Conservation (phyloP, 2,888 invertebrate species). For the Unio delphinus region DNA sequence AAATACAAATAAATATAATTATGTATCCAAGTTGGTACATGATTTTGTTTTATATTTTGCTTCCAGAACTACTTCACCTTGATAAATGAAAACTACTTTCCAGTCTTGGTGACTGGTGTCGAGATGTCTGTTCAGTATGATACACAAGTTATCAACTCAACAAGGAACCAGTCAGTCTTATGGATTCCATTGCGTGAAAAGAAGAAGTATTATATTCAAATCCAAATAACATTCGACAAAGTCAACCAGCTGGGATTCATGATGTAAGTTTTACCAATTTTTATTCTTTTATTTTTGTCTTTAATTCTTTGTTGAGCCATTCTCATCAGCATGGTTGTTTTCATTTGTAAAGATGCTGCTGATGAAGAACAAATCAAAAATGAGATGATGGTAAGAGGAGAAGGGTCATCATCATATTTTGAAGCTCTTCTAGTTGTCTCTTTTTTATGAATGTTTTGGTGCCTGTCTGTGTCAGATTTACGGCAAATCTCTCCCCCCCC, state of each 20-base stretch:
- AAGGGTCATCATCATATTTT: no score
- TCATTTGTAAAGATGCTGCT: no score
- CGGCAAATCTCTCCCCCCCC: no score
- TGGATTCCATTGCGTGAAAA: conserved; percentile 46
- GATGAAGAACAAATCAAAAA: no score
- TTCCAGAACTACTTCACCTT: conserved; percentile 70
- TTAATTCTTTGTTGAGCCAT: background rate
- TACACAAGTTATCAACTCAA: conserved; percentile 44
- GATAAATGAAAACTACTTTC: conserved; percentile 68
- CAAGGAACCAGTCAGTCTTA: conserved; percentile 31
- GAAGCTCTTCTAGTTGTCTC: no score
- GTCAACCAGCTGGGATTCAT: conserved; percentile 53
- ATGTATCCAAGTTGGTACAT: no score
- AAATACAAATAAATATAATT: no score
- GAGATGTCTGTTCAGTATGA: conserved; percentile 56
- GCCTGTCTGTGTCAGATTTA: no score
- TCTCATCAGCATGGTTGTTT: no score
- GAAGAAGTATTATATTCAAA: conserved; percentile 29
- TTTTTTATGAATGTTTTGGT: no score
- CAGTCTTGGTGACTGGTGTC: conserved; percentile 58
- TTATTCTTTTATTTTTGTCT: background rate
- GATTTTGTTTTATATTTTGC: background rate
- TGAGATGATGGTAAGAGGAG: no score
- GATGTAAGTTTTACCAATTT: conserved; percentile 48
- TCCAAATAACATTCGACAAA: conserved; percentile 46